Conservation (phyloP, 2,888 invertebrate species). For the Drosophila rubida region DNA sequence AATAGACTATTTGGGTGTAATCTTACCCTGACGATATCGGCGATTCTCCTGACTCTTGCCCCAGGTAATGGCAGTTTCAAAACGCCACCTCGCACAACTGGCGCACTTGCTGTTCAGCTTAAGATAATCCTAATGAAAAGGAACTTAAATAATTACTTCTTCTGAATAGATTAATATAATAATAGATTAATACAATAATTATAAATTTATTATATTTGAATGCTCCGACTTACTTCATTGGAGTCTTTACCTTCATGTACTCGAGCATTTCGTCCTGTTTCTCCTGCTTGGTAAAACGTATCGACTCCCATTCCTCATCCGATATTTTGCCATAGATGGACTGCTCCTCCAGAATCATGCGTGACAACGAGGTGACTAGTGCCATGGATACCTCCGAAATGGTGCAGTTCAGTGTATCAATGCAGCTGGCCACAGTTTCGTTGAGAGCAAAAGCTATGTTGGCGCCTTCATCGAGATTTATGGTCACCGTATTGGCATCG, state of each 20-base stretch:
- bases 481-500: constrained; percentile 86
- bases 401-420: constrained; percentile 89
- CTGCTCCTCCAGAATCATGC: constrained; percentile 89
- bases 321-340: constrained; percentile 91
- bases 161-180: too few relatives aligned
- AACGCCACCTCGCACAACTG: constrained; percentile 87
- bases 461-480: constrained; percentile 90
- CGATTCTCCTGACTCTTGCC: constrained; percentile 84
- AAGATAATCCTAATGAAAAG: constrained; percentile 73
- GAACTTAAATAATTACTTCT: not conserved
- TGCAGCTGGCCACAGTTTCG: constrained; percentile 87
- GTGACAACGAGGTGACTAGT: constrained; percentile 89
- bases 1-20: accelerated
- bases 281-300: constrained; percentile 89
- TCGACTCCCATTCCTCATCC: constrained; percentile 94
- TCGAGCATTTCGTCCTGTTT: constrained; percentile 88
- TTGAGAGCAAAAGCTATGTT: constrained; percentile 93
- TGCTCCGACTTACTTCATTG: not conserved
- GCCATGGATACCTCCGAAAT: constrained; percentile 88
- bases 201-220: too few relatives aligned
- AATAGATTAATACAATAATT: too few relatives aligned
- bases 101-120: constrained; percentile 84
- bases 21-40: constrained; percentile 57
- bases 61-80: constrained; percentile 87
- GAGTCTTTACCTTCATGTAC: constrained; percentile 88